Conservation (phyloP, 2,888 invertebrate species). For the Platerodrilus igneus region DNA sequence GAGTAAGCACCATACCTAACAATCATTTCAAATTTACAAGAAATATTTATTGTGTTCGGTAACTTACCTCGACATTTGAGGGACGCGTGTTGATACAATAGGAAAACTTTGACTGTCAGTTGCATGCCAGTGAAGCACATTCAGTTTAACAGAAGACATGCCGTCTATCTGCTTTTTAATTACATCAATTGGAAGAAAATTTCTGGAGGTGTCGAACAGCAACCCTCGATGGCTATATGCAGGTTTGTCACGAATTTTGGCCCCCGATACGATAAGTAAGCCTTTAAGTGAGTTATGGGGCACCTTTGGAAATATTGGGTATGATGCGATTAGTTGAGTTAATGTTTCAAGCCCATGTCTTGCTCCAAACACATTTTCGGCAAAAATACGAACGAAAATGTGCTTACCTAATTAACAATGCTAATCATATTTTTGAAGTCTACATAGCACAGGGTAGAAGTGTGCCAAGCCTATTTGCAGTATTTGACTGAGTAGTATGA, state of each 20-base stretch:
- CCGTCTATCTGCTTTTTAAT: conserved; percentile 73
- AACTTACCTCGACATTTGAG: conserved; percentile 64
- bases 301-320: conserved; percentile 25
- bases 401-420: conserved; percentile 48
- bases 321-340: conserved; percentile 59
- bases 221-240: conserved; percentile 80
- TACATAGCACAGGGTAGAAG: too few species aligned
- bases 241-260: conserved; percentile 71
- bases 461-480: too few species aligned
- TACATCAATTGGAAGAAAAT: conserved; percentile 70
- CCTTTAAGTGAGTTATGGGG: conserved; percentile 44
- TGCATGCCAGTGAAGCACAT: conserved; percentile 90
- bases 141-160: conserved; percentile 85
- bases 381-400: conserved; percentile 54
- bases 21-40: conserved; percentile 11
- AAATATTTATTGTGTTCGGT: conserved; percentile 2
- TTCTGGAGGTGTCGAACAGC: conserved; percentile 82
- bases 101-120: conserved; percentile 93
- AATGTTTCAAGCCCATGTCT: conserved; percentile 74
- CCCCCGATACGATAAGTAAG: conserved; percentile 59
- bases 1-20: conserved; percentile 71
- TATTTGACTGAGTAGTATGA: too few species aligned
- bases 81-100: conserved; percentile 67
- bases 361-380: conserved; percentile 65
- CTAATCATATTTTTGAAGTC: too few species aligned